These are phyloP conservation scores for Hirundo rustica DNA, from an alignment of 2,797 vertebrate genomes.

Conservation along the genomic window DNA sequence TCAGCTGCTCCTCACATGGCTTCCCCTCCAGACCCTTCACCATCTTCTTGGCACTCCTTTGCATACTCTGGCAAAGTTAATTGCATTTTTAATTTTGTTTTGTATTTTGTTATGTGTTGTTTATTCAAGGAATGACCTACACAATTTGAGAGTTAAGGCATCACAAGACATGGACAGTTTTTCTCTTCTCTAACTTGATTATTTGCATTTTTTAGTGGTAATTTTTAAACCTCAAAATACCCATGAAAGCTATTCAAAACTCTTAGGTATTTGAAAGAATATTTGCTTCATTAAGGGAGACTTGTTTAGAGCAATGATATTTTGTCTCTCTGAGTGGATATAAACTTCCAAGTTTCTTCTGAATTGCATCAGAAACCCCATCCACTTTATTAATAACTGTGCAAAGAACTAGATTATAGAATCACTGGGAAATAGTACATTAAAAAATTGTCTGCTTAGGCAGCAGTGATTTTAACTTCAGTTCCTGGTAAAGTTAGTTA, in stretches of 20 bases:
- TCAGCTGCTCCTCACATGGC: accelerated
- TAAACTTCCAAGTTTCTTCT: neutral
- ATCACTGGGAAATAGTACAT: neutral
- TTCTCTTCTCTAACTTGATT: neutral
- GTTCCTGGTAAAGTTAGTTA: neutral
- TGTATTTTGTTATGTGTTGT: neutral
- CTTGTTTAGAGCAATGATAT: neutral
- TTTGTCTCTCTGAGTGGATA: neutral
- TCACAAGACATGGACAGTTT: neutral
- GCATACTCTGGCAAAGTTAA: too few species aligned
- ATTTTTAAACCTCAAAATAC: neutral
- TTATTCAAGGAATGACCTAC: neutral
- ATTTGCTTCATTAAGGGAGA: neutral
- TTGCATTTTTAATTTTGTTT: neutral
- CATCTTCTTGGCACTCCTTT: neutral
- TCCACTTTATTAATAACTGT: neutral
- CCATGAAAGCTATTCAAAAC: neutral
- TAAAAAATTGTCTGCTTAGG: neutral
- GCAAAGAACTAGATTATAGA: neutral
- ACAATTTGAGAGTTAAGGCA: neutral
- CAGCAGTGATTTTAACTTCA: neutral
- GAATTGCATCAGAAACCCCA: neutral
- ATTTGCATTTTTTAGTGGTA: neutral
- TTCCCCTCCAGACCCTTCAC: neutral
- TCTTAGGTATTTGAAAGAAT: neutral